Percentiles rank a stretch among this genome's conserved stretches.
phyloP scores from a whole-genome alignment of 1,140 invertebrate genomes.

The Lepidostoma basale region DNA sequence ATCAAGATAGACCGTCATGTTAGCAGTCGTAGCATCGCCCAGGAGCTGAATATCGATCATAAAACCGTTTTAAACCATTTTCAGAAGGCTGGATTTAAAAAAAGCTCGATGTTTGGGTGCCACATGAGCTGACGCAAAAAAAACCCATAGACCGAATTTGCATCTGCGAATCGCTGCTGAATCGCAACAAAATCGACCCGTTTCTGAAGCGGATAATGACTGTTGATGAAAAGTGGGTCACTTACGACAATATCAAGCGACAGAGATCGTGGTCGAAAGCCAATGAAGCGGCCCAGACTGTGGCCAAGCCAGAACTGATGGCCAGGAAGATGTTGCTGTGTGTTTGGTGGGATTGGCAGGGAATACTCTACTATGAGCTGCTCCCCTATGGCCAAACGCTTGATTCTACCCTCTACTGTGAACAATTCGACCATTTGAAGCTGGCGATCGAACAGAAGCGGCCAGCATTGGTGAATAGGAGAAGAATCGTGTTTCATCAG shows the following conservation, averaged over 20 bases:
- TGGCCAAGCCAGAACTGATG: neutral
- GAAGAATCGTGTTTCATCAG: conserved; percentile 9
- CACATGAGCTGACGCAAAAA: conserved; percentile 8
- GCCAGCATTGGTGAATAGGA: conserved; percentile 8
- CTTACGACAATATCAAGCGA: neutral
- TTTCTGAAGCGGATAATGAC: conserved; percentile 1
- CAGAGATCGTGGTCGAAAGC: conserved; percentile 5
- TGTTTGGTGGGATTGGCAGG: conserved; percentile 7
- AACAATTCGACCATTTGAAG: neutral
- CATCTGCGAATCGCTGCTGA: conserved; percentile 18
- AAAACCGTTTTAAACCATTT: conserved; percentile 9
- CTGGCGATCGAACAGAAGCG: conserved; percentile 2
- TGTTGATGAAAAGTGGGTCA: neutral
- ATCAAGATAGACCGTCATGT: conserved; percentile 6
- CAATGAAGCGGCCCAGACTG: conserved; percentile 1
- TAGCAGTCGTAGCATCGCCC: conserved; percentile 10
- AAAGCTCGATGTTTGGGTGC: conserved; percentile 11
- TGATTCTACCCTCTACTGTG: too few species aligned
- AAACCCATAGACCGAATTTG: neutral
- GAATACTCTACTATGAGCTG: conserved; percentile 14
- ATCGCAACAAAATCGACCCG: conserved; percentile 12
- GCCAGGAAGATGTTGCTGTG: conserved; percentile 10
- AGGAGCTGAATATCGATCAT: conserved; percentile 4
- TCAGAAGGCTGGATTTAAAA: neutral
- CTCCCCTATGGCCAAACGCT: too few species aligned